Conservation (phyloP, 2,888 invertebrate species). For the Asteroscopus sphinx region DNA sequence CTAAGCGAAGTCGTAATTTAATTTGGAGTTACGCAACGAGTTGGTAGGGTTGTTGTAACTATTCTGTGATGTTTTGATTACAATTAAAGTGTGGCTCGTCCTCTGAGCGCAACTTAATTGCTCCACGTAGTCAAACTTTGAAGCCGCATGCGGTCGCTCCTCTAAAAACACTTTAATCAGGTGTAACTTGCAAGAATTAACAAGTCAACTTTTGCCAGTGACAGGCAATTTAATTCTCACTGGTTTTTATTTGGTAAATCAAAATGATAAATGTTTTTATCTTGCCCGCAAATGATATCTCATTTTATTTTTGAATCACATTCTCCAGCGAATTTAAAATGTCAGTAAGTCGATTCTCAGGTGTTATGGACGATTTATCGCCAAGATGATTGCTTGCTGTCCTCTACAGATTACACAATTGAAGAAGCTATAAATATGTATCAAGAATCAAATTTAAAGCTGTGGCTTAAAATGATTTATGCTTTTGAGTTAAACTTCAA, state of each 20-base stretch:
- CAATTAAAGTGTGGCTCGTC: constrained; percentile 65
- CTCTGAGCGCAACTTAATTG: constrained; percentile 58
- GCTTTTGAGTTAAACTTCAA: neutral
- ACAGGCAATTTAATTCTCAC: constrained; percentile 18
- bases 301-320: constrained; percentile 22
- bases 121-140: constrained; percentile 53
- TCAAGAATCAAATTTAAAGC: constrained; percentile 24
- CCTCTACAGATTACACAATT: constrained; percentile 29
- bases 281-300: constrained; percentile 6
- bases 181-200: constrained; percentile 37
- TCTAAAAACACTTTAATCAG: constrained; percentile 50
- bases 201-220: constrained; percentile 17
- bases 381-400: constrained; percentile 28
- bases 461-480: neutral
- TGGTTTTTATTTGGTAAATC: constrained; percentile 1
- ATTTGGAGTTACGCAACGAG: constrained; percentile 52
- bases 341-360: constrained; percentile 17
- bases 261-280: constrained; percentile 25
- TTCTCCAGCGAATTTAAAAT: constrained; percentile 16
- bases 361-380: constrained; percentile 23
- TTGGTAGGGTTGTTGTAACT: constrained; percentile 49
- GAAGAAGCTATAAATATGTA: constrained; percentile 12
- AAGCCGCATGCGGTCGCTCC: constrained; percentile 35
- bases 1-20: constrained; percentile 53
- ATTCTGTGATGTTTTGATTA: constrained; percentile 67